Evolutionary conservation across 2,888 invertebrate species (phyloP).

Genomic region (Thelaira solivaga): DNA sequence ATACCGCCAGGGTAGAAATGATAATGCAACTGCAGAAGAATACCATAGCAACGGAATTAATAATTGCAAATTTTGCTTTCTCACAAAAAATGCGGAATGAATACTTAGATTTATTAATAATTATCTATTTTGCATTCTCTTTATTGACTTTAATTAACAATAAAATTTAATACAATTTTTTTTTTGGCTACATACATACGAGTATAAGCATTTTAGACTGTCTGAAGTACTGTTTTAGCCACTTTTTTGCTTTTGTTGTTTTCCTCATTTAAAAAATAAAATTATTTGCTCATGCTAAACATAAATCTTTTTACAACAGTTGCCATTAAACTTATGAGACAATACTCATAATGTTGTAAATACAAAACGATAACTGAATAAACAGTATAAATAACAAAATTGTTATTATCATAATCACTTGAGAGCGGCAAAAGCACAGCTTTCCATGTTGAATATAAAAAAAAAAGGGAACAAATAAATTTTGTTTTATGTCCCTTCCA

Average conservation of each 20-base stretch:
- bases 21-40: too few relatives aligned
- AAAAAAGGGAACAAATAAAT: constrained; percentile 34
- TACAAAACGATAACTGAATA: background rate
- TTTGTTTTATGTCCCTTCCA: constrained; percentile 15
- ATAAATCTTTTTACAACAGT: constrained; percentile 3
- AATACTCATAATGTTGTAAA: constrained; percentile 34
- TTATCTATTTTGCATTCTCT: too few relatives aligned
- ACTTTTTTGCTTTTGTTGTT: background rate
- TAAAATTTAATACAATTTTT: too few relatives aligned
- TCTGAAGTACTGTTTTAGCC: constrained; percentile 25
- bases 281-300: too few relatives aligned
- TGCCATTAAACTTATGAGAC: constrained; percentile 35
- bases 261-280: too few relatives aligned
- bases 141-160: too few relatives aligned
- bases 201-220: constrained; percentile 7
- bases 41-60: too few relatives aligned
- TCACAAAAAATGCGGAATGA: too few relatives aligned
- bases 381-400: constrained; percentile 14
- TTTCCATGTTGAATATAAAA: constrained; percentile 19
- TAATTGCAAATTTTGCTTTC: too few relatives aligned
- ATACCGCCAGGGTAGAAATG: too few relatives aligned
- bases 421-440: constrained; percentile 54
- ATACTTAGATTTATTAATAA: too few relatives aligned
- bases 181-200: too few relatives aligned
- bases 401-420: constrained; percentile 43